Base-by-base conservation (phyloP, 1,140 invertebrate species). In the Cardiocondyla obscurior region DNA sequence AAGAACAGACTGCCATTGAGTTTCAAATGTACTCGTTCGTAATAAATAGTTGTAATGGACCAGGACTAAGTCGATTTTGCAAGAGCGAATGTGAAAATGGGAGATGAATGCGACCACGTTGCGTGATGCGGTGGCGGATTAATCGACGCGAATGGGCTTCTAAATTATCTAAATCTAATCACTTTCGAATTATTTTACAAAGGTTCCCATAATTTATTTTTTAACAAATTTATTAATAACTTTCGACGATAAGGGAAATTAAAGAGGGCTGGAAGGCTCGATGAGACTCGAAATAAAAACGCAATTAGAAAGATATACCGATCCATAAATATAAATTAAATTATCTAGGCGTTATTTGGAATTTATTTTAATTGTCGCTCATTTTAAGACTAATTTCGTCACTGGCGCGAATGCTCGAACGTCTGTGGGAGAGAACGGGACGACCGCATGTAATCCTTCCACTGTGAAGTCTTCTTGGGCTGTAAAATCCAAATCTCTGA, bases 1-100 rank as follows among this genome's bases (percentile, higher is more conserved):
- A 82, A 87, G 76, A 89, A 89, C 88, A 89, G 88, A 90, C 89
- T 90, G 89, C 88, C 88, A 87, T 88, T 86, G 69, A 81, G 44
- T 84, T 79, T 65, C 60, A 67, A 83, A 76, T 83, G 82, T 85
- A 86, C 46, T 64, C 73, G 77, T 85, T 88, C 82, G 55, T 88
- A 84, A 87, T 77, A 57, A 81, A 84, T 84, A 65, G 53, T 46
- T 55, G 49, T 83, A 79, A 73, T 22, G 53, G 62, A 69, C 30
- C 84, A 28, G 46, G 33, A 30, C 39, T 30, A 81, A 77, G 64
- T 19, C 12, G 70, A 83, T 51, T n/a, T 30, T 49, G 72, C 72
- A n/a, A 58, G 55, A 46, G 22, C 6, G 53, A 49, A 28, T 51
- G 60, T 30, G 25, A 4, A 42, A 28, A 25, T 62, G 55, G 12